Conservation (phyloP, 2,797 vertebrate genomes). For the Apogon talboti region DNA sequence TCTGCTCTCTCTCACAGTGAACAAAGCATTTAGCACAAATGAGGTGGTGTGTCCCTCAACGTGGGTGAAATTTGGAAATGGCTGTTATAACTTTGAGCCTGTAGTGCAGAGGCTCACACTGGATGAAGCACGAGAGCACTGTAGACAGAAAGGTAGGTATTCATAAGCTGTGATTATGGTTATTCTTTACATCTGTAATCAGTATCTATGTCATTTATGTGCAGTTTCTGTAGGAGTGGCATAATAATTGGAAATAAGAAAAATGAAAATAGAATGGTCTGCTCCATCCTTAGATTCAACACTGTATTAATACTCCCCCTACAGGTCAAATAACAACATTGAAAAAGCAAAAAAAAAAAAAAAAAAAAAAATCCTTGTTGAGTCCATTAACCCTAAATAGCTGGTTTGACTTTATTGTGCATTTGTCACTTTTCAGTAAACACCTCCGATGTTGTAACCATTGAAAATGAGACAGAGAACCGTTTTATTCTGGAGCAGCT, state of each 20-base stretch:
- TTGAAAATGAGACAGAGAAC: conserved; percentile 89
- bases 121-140: conserved; percentile 89
- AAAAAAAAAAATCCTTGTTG: not conserved
- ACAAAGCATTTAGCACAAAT: conserved; percentile 72
- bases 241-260: not conserved
- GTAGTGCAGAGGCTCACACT: conserved; percentile 85
- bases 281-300: not conserved
- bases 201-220: not conserved
- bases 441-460: conserved; percentile 89
- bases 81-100: conserved; percentile 93
- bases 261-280: not conserved
- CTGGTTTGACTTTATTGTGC: conserved; percentile 8
- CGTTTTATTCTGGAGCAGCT: conserved; percentile 90
- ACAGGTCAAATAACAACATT: conserved; percentile 27
- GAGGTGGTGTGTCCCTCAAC: conserved; percentile 86
- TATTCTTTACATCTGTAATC: too few species aligned
- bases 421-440: conserved; percentile 70
- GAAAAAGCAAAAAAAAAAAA: not conserved
- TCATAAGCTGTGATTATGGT: not conserved
- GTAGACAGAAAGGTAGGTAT: conserved; percentile 88
- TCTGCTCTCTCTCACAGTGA: conserved; percentile 78
- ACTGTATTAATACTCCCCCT: conserved; percentile 56
- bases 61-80: conserved; percentile 91
- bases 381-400: not conserved
- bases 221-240: not conserved